phyloP scores from a whole-genome alignment of 2,797 vertebrate species.

The Falco columbarius region DNA sequence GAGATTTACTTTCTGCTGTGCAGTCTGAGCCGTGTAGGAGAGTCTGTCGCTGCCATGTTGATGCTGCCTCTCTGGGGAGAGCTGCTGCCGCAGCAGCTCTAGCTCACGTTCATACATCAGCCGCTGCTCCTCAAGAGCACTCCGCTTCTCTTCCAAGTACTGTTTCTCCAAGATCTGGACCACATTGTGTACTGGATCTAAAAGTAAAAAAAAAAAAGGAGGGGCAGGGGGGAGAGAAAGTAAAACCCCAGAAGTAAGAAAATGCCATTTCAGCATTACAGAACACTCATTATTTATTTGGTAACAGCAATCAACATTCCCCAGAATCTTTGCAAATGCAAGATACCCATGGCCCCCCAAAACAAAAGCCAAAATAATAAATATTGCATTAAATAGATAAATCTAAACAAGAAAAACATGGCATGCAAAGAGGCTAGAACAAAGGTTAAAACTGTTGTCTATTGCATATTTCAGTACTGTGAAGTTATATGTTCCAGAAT shows the following conservation, averaged over 20 bases:
- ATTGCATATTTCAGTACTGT: background rate
- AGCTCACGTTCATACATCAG: conserved; percentile 95
- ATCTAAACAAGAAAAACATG: background rate
- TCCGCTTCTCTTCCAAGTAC: conserved; percentile 94
- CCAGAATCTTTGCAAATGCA: background rate
- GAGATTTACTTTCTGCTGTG: conserved; percentile 88
- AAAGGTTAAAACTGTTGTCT: background rate
- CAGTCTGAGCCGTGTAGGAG: conserved; percentile 83
- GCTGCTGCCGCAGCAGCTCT: conserved; percentile 91
- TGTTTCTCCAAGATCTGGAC: conserved; percentile 96
- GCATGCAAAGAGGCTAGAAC: background rate
- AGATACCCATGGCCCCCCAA: accelerated
- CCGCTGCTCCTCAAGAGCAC: conserved; percentile 93
- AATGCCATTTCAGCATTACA: background rate
- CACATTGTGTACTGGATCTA: conserved; percentile 94
- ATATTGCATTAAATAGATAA: background rate
- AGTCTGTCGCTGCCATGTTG: conserved; percentile 85
- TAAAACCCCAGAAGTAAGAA: background rate
- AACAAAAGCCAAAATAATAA: background rate
- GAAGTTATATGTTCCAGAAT: background rate
- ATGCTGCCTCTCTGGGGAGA: conserved; percentile 91
- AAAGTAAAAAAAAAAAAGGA: background rate
- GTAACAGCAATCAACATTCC: background rate
- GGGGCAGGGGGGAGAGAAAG: too few species aligned
- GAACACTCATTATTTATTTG: background rate